Evolutionary conservation across 2,888 invertebrate genomes (phyloP).

Genomic region (Trissoscelio sp.): DNA sequence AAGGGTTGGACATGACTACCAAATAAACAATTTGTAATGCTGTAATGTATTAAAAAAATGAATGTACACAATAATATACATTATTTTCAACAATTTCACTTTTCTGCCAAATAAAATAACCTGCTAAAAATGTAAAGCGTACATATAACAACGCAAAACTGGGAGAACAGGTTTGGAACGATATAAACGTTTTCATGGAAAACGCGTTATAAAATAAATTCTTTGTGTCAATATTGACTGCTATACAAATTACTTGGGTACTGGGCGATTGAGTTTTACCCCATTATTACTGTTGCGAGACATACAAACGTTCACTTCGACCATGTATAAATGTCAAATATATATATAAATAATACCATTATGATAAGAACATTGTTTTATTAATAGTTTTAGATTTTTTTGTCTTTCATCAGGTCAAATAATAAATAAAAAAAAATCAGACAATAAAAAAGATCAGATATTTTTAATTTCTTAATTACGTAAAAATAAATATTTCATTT

Average conservation of each 20-base stretch:
- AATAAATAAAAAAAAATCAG: no score
- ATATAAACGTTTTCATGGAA: constrained; percentile 30
- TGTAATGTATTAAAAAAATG: no score
- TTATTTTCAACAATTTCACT: no score
- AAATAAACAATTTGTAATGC: no score
- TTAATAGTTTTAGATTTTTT: no score
- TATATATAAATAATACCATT: no score
- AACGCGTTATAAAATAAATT: constrained; percentile 35
- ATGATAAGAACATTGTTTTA: no score
- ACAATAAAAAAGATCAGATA: not conserved
- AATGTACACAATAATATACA: no score
- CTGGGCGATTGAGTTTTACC: constrained; percentile 20
- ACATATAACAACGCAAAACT: constrained; percentile 16
- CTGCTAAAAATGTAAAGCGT: not conserved
- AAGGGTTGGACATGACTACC: no score
- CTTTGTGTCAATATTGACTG: constrained; percentile 30
- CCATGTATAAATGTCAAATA: constrained; percentile 1
- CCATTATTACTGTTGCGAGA: constrained; percentile 2
- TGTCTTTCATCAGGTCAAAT: no score
- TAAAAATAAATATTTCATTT: constrained; percentile 17
- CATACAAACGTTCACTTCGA: constrained; percentile 24
- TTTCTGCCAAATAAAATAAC: constrained; percentile 2
- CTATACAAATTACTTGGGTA: constrained; percentile 31
- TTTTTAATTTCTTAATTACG: constrained; percentile 13
- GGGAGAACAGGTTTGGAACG: constrained; percentile 41